A percentile compares a stretch with the other conserved stretches of the same genome.
phyloP scores from a whole-genome alignment of 1,140 invertebrate genomes.

The Drosophila trapezifrons region DNA sequence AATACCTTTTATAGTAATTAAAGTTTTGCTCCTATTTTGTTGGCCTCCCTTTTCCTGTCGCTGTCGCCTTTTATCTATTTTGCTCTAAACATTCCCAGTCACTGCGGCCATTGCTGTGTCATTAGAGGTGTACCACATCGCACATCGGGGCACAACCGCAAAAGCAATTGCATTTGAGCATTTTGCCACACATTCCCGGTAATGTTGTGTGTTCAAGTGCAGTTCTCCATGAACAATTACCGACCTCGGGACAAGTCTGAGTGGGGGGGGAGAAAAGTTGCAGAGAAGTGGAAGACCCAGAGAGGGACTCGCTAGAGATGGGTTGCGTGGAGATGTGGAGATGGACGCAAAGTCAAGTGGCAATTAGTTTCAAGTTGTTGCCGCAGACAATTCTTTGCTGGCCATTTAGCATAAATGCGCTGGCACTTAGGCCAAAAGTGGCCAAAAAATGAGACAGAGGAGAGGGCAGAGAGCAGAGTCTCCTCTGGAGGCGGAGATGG shows the following conservation, averaged over 20 bases:
- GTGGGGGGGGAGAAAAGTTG: neutral
- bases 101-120: constrained; percentile 12
- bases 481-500: constrained; percentile 20
- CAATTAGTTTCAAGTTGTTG: constrained; percentile 68
- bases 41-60: neutral
- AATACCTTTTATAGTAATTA: constrained; percentile 22
- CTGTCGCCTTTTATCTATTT: constrained; percentile 18
- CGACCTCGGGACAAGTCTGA: constrained; percentile 15
- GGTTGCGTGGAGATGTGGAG: neutral
- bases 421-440: constrained; percentile 53
- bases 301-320: neutral
- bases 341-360: constrained; percentile 43
- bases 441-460: constrained; percentile 6
- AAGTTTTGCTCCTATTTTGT: constrained; percentile 14
- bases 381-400: constrained; percentile 47
- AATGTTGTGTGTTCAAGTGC: constrained; percentile 56
- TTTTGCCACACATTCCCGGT: constrained; percentile 53
- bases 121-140: constrained; percentile 50
- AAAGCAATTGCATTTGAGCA: constrained; percentile 63
- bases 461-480: neutral
- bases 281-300: neutral
- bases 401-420: constrained; percentile 67
- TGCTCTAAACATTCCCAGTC: constrained; percentile 3
- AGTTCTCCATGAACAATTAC: constrained; percentile 50
- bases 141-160: constrained; percentile 44